Evolutionary conservation across 2,113 vertebrate genomes (phyloP).

Genomic region (Steatornis caripensis): DNA sequence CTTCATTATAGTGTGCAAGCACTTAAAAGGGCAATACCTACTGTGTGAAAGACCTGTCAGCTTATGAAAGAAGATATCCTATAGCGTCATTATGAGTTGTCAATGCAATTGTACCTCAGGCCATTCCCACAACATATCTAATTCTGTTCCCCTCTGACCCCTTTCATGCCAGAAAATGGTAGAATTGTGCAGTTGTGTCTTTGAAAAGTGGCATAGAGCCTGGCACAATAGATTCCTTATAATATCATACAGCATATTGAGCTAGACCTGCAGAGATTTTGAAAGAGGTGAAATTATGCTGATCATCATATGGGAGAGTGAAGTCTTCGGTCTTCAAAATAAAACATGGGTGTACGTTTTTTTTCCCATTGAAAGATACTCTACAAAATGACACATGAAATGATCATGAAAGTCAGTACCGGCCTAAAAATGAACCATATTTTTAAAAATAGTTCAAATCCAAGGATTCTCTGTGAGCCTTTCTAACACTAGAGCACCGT

Average conservation of each 20-base stretch:
- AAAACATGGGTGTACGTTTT: rapidly evolving
- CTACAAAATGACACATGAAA: neutral
- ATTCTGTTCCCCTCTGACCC: conserved; percentile 20
- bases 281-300: neutral
- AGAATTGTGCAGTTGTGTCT: conserved; percentile 15
- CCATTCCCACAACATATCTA: conserved; percentile 53
- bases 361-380: neutral
- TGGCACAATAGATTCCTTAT: neutral
- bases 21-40: neutral
- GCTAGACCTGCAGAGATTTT: neutral
- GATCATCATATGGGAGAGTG: neutral
- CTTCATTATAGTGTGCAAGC: conserved; percentile 19
- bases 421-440: neutral
- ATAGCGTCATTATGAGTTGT: neutral
- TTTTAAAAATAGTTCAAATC: neutral
- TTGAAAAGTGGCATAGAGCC: conserved; percentile 1
- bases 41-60: neutral
- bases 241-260: neutral
- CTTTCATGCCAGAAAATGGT: neutral
- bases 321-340: neutral
- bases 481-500: neutral
- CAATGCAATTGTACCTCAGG: neutral
- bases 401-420: neutral
- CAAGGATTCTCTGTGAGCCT: neutral
- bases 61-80: neutral